Evolutionary conservation across 2,888 invertebrate species (phyloP).

Genomic region (Mechanitis messenoides): DNA sequence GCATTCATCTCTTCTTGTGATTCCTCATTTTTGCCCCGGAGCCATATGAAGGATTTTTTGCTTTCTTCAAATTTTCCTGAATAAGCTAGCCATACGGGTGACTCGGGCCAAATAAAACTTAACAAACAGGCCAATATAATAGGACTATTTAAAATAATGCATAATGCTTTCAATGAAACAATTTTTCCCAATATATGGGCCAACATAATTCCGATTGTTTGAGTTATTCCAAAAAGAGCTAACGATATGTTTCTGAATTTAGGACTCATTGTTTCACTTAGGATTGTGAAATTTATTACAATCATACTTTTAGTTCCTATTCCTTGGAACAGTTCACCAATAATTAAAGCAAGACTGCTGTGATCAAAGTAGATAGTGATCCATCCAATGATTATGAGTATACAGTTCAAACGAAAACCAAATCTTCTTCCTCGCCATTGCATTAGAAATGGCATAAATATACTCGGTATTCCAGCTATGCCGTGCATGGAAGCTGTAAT

Average conservation of each 20-base stretch:
- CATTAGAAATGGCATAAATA: conserved; percentile 24
- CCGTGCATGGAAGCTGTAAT: conserved; percentile 30
- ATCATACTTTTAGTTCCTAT: conserved; percentile 19
- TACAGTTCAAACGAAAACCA: conserved; percentile 17
- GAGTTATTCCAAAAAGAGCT: conserved; percentile 27
- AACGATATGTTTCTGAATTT: conserved; percentile 31
- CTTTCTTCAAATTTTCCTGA: conserved; percentile 31
- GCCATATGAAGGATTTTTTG: conserved; percentile 27
- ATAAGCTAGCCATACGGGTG: conserved; percentile 33
- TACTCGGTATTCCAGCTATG: conserved; percentile 27
- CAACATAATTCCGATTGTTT: conserved; percentile 29
- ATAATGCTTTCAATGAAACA: conserved; percentile 30
- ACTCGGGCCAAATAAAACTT: conserved; percentile 31
- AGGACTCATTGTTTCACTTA: conserved; percentile 26
- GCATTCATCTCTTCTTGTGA: conserved; percentile 28
- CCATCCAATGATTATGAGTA: conserved; percentile 22
- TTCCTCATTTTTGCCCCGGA: conserved; percentile 24
- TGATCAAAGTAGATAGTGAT: conserved; percentile 20
- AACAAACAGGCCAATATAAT: conserved; percentile 20
- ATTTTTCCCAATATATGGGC: conserved; percentile 31
- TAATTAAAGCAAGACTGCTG: conserved; percentile 15
- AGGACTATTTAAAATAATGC: conserved; percentile 23
- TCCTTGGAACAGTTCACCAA: conserved; percentile 24
- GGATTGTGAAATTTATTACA: conserved; percentile 17
- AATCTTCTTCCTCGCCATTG: conserved; percentile 28